These are phyloP conservation scores for Nephrotoma flavescens DNA, from an alignment of 2,888 invertebrate genomes.

Conservation along the genomic window DNA sequence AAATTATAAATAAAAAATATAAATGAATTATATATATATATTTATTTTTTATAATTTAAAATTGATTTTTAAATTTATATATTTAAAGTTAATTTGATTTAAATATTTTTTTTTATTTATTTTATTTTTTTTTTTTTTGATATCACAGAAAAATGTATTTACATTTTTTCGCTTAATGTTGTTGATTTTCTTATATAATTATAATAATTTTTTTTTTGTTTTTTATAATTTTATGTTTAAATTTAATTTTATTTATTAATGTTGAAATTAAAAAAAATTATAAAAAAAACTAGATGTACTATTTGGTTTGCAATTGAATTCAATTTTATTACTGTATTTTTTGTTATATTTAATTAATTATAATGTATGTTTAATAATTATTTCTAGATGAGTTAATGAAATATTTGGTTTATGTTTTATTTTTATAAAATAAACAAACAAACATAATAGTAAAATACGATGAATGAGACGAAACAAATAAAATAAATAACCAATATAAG, in stretches of 20 bases:
- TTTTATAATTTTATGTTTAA: not conserved
- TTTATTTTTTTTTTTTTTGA: not conserved
- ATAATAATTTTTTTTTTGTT: not conserved
- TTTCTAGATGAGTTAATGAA: not conserved
- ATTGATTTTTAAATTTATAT: not conserved
- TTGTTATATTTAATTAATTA: not conserved
- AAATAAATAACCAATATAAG: not conserved
- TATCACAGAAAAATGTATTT: not conserved
- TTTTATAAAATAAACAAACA: not conserved
- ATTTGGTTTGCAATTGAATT: not conserved
- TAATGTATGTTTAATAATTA: not conserved
- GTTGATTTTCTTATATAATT: not conserved
- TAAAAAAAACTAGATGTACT: not conserved
- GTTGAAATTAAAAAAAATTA: not conserved
- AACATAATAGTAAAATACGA: not conserved
- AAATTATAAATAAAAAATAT: not conserved
- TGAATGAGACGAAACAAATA: not conserved
- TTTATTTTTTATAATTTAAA: not conserved
- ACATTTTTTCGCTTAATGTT: not conserved
- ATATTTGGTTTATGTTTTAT: not conserved
- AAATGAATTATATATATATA: not conserved
- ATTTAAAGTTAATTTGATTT: not conserved
- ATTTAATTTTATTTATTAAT: not conserved
- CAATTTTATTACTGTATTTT: not conserved
- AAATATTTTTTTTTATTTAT: not conserved